phyloP scores from a whole-genome alignment of 2,797 vertebrate genomes.

The Mormyrops attenuatus region DNA sequence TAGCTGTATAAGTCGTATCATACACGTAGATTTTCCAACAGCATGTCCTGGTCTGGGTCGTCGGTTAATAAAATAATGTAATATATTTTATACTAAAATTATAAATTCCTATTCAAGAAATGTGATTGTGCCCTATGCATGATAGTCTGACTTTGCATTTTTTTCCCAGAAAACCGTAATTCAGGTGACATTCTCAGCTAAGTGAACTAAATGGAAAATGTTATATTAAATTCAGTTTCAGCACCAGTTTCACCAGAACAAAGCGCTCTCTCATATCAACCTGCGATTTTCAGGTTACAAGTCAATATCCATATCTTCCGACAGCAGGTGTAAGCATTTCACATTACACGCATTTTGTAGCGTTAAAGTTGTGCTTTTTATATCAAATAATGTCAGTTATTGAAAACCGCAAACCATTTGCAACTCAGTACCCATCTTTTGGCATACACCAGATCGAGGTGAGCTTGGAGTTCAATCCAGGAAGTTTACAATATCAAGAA shows the following conservation, averaged over 20 bases:
- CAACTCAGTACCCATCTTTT: not conserved
- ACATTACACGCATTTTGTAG: not conserved
- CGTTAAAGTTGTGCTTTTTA: not conserved
- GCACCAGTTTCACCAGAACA: not conserved
- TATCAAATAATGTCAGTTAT: not conserved
- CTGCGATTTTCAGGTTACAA: not conserved
- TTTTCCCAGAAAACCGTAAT: not conserved
- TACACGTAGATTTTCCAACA: not conserved
- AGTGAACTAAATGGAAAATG: not conserved
- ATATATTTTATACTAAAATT: not conserved
- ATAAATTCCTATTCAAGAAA: not conserved
- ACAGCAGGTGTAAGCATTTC: not conserved
- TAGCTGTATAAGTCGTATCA: not conserved
- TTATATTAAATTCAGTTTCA: not conserved
- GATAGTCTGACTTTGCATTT: not conserved
- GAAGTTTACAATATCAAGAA: not conserved
- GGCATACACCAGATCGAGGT: not conserved
- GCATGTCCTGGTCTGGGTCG: not conserved
- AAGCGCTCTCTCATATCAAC: not conserved
- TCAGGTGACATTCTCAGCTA: not conserved
- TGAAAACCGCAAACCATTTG: not conserved
- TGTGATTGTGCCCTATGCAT: not conserved
- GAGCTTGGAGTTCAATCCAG: not conserved
- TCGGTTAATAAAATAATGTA: not conserved
- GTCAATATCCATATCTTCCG: not conserved